Conservation (phyloP, 2,113 vertebrate genomes). For the Meriones unguiculatus region DNA sequence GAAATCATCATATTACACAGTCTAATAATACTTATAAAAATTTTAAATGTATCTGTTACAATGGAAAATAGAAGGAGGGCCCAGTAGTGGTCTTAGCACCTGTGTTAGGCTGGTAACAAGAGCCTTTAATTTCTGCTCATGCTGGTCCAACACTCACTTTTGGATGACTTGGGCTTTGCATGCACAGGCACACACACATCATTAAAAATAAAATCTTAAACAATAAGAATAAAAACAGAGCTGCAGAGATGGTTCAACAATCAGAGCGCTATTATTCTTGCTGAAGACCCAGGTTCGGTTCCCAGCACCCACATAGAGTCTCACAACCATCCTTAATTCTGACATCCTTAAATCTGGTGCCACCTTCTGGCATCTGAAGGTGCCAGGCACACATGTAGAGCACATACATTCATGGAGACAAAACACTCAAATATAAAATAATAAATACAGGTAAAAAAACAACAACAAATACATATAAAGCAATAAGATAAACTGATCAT, state of each 20-base stretch:
- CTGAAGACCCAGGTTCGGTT: background rate
- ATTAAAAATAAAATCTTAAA: background rate
- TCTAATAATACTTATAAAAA: background rate
- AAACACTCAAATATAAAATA: background rate
- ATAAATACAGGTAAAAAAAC: background rate
- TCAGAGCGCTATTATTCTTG: background rate
- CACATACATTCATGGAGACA: background rate
- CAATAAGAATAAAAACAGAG: background rate
- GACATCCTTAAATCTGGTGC: too few species aligned
- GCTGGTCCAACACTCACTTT: background rate
- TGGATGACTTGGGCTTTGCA: background rate
- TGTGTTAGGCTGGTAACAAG: background rate
- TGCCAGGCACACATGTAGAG: background rate
- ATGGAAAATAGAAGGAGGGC: background rate
- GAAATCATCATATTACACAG: constrained; percentile 31
- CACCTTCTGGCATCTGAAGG: background rate
- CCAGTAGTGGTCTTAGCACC: background rate
- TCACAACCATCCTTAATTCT: background rate
- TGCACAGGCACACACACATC: background rate
- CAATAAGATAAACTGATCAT: background rate
- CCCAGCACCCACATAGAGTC: background rate
- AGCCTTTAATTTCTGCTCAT: background rate
- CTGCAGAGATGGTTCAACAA: background rate
- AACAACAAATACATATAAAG: background rate
- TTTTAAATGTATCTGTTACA: constrained; percentile 34